Evolutionary conservation across 2,113 vertebrate genomes (phyloP).

Genomic region (Cyanoramphus novaezelandiae): DNA sequence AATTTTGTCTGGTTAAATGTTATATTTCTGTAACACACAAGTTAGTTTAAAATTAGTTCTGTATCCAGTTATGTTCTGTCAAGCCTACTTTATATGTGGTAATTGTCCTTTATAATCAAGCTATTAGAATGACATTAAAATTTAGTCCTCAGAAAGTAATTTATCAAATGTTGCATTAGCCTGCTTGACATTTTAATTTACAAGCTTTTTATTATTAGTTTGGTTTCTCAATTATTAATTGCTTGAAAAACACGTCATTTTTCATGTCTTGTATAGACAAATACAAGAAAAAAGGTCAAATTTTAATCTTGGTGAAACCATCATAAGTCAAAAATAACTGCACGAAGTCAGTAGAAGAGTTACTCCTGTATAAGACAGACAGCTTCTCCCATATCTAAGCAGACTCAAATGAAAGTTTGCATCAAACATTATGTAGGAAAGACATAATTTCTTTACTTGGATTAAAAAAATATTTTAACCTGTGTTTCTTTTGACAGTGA

Average conservation of each 20-base stretch:
- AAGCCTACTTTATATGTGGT: slow-evolving; percentile 1
- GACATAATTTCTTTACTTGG: neutral
- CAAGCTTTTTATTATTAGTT: slow-evolving; percentile 49
- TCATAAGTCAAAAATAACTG: neutral
- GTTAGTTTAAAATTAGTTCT: slow-evolving; percentile 6
- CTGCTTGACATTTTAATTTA: slow-evolving; percentile 66
- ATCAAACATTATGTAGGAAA: neutral
- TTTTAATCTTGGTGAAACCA: neutral
- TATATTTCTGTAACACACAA: neutral
- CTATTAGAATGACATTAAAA: slow-evolving; percentile 59
- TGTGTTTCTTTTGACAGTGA: neutral
- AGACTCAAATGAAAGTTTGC: neutral
- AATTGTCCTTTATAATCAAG: slow-evolving; percentile 53
- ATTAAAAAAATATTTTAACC: neutral
- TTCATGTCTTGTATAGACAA: slow-evolving; percentile 26
- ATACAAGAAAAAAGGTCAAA: neutral
- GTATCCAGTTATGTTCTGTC: neutral
- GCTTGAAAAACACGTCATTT: slow-evolving; percentile 34
- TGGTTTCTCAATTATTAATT: slow-evolving; percentile 34
- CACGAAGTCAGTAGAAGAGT: neutral
- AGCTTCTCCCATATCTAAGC: neutral
- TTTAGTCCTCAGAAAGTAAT: slow-evolving; percentile 35
- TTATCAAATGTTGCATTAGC: slow-evolving; percentile 27
- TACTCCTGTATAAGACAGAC: neutral
- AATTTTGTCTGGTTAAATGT: neutral